Evolutionary conservation across 2,113 vertebrate species (phyloP).

Genomic region (Elephantulus edwardii): DNA sequence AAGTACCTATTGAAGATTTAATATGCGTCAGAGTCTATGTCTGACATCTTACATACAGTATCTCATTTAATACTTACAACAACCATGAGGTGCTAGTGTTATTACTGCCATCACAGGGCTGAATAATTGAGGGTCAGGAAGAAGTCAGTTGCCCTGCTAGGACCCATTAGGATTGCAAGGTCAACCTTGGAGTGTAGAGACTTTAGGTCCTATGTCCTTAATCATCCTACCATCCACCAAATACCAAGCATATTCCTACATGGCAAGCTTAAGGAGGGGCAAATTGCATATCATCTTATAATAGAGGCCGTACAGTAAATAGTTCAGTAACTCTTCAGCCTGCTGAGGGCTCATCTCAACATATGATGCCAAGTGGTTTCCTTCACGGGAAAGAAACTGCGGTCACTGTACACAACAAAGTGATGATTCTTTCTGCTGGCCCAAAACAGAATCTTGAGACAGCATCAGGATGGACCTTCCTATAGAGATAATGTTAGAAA

Average conservation of each 20-base stretch:
- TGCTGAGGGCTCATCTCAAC: background rate
- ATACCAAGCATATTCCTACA: background rate
- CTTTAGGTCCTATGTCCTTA: background rate
- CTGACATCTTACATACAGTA: background rate
- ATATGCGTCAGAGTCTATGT: background rate
- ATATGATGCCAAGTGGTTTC: background rate
- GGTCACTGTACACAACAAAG: background rate
- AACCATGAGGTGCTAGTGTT: background rate
- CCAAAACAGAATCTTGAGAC: background rate
- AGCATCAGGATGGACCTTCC: background rate
- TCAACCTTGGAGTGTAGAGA: background rate
- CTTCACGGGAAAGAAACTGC: background rate
- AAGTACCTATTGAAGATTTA: background rate
- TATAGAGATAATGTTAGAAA: background rate
- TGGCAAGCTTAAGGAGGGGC: background rate
- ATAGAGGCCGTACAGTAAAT: background rate
- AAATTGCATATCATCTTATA: background rate
- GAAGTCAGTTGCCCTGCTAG: background rate
- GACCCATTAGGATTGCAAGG: background rate
- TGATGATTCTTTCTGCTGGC: conserved; percentile 5
- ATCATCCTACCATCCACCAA: background rate
- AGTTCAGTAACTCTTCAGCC: background rate
- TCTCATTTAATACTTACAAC: conserved; percentile 1
- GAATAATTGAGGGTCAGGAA: background rate
- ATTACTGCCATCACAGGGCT: background rate